Percentiles rank a stretch among this genome's conserved stretches.
phyloP scores from a whole-genome alignment of 1,140 invertebrate species.

The Pogonomyrmex barbatus region DNA sequence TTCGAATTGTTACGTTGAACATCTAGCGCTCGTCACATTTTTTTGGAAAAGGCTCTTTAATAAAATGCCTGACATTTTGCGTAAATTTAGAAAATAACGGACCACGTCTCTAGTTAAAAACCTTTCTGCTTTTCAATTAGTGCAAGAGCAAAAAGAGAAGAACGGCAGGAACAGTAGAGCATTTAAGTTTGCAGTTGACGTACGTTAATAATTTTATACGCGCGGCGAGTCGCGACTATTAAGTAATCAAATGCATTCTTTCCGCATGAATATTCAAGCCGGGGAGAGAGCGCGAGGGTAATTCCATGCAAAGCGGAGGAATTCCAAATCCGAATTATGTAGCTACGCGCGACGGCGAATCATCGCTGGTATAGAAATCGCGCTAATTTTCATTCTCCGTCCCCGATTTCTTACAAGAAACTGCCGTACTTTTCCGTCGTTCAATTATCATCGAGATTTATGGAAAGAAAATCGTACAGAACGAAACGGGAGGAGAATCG shows the following conservation, averaged over 20 bases:
- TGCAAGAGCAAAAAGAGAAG: not conserved
- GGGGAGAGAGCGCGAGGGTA: constrained; percentile 35
- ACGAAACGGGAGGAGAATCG: not conserved
- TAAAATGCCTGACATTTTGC: constrained; percentile 27
- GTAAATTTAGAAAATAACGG: constrained; percentile 50
- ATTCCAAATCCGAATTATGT: constrained; percentile 55
- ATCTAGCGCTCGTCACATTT: constrained; percentile 1
- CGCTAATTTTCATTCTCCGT: constrained; percentile 54
- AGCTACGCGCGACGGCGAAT: constrained; percentile 48
- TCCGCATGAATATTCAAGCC: constrained; percentile 59
- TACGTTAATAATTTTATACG: constrained; percentile 65
- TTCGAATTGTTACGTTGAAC: constrained; percentile 2
- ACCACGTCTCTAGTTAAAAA: constrained; percentile 41
- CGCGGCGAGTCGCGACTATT: constrained; percentile 55
- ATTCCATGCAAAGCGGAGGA: constrained; percentile 55
- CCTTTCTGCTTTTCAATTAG: constrained; percentile 43
- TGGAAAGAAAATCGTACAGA: constrained; percentile 16
- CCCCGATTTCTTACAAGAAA: constrained; percentile 25
- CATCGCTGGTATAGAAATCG: constrained; percentile 58
- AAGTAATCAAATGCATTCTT: constrained; percentile 64
- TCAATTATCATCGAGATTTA: constrained; percentile 52
- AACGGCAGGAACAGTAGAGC: constrained; percentile 18
- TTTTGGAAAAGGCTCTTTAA: constrained; percentile 4
- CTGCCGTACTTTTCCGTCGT: not conserved
- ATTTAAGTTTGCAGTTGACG: constrained; percentile 62